Conservation (phyloP, 2,888 invertebrate genomes). For the Leptopterna dolabrata region DNA sequence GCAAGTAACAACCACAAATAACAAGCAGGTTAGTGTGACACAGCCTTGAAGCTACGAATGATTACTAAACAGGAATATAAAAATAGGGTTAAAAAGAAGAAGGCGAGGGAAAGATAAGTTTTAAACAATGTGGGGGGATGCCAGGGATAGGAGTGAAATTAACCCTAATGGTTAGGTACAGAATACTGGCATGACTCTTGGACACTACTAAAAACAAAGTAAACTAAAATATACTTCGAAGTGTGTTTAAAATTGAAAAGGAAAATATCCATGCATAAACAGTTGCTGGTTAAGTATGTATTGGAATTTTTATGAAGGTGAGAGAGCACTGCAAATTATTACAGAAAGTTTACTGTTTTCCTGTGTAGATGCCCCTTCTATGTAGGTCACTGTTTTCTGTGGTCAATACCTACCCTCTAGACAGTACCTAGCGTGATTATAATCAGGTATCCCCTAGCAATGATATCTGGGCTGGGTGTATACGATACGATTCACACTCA, state of each 20-base stretch:
- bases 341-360: no score
- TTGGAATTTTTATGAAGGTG: no score
- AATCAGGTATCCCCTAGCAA: no score
- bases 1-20: background rate
- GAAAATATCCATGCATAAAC: constrained; percentile 16
- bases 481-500: no score
- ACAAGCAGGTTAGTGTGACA: background rate
- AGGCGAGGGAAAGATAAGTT: background rate
- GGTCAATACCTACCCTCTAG: no score
- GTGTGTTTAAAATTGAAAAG: background rate
- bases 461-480: no score
- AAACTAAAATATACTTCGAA: background rate
- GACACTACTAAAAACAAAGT: background rate
- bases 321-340: no score
- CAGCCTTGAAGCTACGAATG: background rate
- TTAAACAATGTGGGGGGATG: background rate
- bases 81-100: background rate
- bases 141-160: background rate
- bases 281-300: no score
- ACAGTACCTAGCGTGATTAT: no score
- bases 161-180: background rate
- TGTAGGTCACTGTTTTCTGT: no score
- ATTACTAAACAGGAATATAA: background rate
- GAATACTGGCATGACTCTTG: background rate
- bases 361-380: no score